Conservation (phyloP, 92 coral and sea anemone species). For the Epizoanthus rinbou region DNA sequence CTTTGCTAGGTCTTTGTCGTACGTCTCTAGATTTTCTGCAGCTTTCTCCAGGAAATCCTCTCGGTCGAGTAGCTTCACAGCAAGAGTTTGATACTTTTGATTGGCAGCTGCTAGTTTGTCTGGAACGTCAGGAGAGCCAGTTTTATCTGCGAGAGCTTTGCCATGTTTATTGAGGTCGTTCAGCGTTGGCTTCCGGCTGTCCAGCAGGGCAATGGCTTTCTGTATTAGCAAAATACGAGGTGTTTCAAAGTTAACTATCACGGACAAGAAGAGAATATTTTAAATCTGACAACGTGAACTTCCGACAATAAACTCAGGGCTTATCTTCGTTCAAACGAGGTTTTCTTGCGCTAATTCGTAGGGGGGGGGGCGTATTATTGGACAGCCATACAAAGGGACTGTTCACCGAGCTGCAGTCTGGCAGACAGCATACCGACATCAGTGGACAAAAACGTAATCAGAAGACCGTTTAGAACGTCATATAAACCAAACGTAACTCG, state of each 20-base stretch:
- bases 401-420: no score
- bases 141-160: constrained; percentile 76
- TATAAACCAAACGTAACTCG: background rate
- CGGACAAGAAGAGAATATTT: background rate
- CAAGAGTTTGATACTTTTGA: constrained; percentile 61
- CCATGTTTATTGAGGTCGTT: constrained; percentile 75
- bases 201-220: constrained; percentile 75
- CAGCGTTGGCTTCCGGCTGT: constrained; percentile 71
- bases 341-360: no score
- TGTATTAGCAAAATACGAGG: constrained; percentile 27
- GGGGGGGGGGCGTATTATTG: no score
- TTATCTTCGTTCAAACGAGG: no score
- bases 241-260: background rate
- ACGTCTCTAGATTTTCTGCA: constrained; percentile 61
- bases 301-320: no score
- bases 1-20: constrained; percentile 61
- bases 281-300: no score
- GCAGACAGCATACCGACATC: no score
- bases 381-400: no score
- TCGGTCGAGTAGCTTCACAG: constrained; percentile 70
- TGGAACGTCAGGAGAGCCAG: constrained; percentile 78
- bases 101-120: constrained; percentile 67
- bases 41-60: constrained; percentile 70
- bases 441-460: no score
- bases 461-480: no score